These are phyloP conservation scores for Echeneis naucrates DNA, from an alignment of 2,797 vertebrate genomes.

Conservation along the genomic window DNA sequence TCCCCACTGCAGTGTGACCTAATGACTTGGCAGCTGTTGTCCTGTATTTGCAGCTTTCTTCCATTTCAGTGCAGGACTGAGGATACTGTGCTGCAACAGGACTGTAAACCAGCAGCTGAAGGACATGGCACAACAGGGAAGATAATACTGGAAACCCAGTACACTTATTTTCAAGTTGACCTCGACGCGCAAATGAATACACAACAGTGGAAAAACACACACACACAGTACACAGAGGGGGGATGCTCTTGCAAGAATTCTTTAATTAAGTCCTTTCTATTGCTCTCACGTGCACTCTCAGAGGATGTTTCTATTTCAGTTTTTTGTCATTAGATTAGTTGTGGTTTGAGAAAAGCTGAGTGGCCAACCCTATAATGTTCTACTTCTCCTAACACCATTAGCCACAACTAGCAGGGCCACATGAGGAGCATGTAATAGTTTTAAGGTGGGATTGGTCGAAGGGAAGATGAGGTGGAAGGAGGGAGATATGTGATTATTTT, in stretches of 20 bases:
- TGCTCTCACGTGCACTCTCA: slow-evolving; percentile 20
- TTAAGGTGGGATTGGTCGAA: slow-evolving; percentile 58
- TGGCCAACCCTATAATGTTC: slow-evolving; percentile 21
- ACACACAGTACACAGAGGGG: not conserved
- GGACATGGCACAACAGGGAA: slow-evolving; percentile 9
- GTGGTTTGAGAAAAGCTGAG: slow-evolving; percentile 47
- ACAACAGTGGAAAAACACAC: not conserved
- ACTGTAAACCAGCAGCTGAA: slow-evolving; percentile 26
- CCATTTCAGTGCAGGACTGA: slow-evolving; percentile 47
- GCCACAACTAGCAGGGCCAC: slow-evolving; percentile 42
- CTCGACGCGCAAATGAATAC: not conserved
- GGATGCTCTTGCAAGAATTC: not conserved
- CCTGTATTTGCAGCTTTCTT: slow-evolving; percentile 65
- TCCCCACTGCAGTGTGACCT: slow-evolving; percentile 67
- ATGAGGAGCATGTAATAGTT: slow-evolving; percentile 47
- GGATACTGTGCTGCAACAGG: slow-evolving; percentile 25
- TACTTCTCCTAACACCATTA: slow-evolving; percentile 14
- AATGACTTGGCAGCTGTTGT: slow-evolving; percentile 70
- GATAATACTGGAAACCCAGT: slow-evolving; percentile 4
- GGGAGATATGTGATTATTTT: slow-evolving; percentile 55
- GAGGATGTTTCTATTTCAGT: slow-evolving; percentile 20
- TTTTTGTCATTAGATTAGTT: slow-evolving; percentile 47
- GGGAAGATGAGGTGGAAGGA: slow-evolving; percentile 45
- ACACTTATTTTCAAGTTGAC: not conserved
- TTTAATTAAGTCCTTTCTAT: slow-evolving; percentile 5